Evolutionary conservation across 2,797 vertebrate genomes (phyloP).

Genomic region (Falco cherrug): DNA sequence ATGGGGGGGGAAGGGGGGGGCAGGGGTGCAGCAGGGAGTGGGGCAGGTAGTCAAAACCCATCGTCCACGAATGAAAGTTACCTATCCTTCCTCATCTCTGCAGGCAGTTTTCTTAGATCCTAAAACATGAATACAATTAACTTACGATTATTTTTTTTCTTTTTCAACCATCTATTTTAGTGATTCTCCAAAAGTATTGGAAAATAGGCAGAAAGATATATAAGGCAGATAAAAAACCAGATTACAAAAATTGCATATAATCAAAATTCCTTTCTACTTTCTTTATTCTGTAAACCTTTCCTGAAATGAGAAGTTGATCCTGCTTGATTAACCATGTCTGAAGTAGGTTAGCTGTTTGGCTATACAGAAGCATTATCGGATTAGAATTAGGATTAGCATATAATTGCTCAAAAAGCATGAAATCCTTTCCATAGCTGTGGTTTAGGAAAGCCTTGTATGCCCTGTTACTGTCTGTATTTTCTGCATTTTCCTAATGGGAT

Average conservation of each 20-base stretch:
- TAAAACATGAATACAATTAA: neutral
- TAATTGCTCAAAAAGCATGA: constrained; percentile 24
- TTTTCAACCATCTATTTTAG: neutral
- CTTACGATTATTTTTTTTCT: neutral
- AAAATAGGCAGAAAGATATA: neutral
- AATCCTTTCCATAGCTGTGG: constrained; percentile 14
- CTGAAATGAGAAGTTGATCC: neutral
- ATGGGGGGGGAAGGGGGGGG: neutral
- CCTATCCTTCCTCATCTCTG: neutral
- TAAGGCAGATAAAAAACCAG: neutral
- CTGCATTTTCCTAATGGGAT: neutral
- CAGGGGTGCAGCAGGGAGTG: too few species aligned
- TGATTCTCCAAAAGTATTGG: neutral
- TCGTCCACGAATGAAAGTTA: neutral
- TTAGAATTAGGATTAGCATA: constrained; percentile 56
- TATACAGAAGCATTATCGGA: neutral
- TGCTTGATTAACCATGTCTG: constrained; percentile 4
- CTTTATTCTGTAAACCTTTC: neutral
- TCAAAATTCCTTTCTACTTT: neutral
- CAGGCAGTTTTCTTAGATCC: neutral
- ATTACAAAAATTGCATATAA: neutral
- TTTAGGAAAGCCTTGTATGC: constrained; percentile 14
- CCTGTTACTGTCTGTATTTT: neutral
- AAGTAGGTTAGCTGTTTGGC: constrained; percentile 17
- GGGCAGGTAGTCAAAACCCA: neutral